Base-by-base conservation (phyloP, 1,140 invertebrate genomes). In the Drosophila sturtevanti region DNA sequence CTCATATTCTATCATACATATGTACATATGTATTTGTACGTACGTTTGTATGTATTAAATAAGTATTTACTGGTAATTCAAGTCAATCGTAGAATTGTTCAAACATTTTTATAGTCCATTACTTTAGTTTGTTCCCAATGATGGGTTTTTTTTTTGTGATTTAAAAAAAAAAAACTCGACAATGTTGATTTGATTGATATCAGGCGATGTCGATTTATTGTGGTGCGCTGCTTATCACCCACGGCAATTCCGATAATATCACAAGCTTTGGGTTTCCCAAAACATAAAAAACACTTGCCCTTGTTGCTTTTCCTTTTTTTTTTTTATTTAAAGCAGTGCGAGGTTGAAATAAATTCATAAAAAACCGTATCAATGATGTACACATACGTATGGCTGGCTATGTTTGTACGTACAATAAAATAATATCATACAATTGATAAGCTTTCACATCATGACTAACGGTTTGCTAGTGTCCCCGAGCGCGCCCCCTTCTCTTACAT, bases 291-390 rank as follows among this genome's bases (percentile, higher is more conserved):
- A 60, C 65, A 74, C 37, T 14, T 37, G 37, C 14, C 38, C 6
- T 44, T 16, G 38, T 44, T 44, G 5, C 9, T 18, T 5, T 14
- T 18, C 0, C 18, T 16, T 10, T 41, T 12, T 37, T 55, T 58
- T 4, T 38, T 18, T 37, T 55, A 51, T 75, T 52, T 62, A 65
- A 58, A 61, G 48, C 48, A 59, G 37, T 56, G 55, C 21, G 48
- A 6, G 38, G 41, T 16, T 35, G 61, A 48, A 59, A 35, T 75
- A 75, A 75, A 63, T 16, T 14, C 72, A 68, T 75, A 75, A 75
- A 75, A 62, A 21, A n/a, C 10, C 18, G 52, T 14, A n/a, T 10
- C 24, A 72, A 59, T 41, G 55, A 22, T n/a, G n/a, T n/a, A n/a
- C n/a, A n/a, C n/a, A n/a, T n/a, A n/a, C 31, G 34, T 44, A 48